phyloP scores from a whole-genome alignment of 2,797 vertebrate species.

The Phalanger gymnotis region DNA sequence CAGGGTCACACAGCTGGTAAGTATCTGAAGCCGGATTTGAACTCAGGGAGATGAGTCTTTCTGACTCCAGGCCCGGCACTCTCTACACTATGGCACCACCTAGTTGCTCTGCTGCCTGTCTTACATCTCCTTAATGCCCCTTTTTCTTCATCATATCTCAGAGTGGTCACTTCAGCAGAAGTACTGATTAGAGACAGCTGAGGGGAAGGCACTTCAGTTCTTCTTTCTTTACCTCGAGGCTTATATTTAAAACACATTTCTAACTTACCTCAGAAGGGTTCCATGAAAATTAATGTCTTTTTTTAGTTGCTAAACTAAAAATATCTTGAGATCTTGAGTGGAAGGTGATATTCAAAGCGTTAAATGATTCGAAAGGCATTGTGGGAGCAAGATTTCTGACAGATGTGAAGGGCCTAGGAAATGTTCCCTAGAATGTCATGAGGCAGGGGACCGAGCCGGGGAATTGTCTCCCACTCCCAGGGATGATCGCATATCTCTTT shows the following conservation, averaged over 20 bases:
- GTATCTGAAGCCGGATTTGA: not conserved
- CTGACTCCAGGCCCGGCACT: not conserved
- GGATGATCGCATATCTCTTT: not conserved
- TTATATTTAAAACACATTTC: not conserved
- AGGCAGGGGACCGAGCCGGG: not conserved
- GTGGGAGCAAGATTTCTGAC: slow-evolving; percentile 7
- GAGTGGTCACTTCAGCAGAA: not conserved
- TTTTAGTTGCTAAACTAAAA: not conserved
- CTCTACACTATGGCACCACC: not conserved
- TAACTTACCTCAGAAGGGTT: not conserved
- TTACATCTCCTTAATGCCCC: not conserved
- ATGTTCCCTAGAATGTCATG: not conserved
- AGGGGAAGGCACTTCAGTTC: not conserved
- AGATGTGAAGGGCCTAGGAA: not conserved
- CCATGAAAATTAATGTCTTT: not conserved
- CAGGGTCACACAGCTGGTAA: not conserved
- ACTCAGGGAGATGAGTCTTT: not conserved
- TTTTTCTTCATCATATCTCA: not conserved
- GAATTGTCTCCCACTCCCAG: not conserved
- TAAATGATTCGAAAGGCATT: slow-evolving; percentile 17
- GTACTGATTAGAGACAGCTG: not conserved
- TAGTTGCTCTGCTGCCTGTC: not conserved
- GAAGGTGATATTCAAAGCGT: not conserved
- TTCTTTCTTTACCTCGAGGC: not conserved
- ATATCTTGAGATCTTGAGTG: not conserved